These are phyloP conservation scores for Nemopilema nomurai DNA, from an alignment of 30 jellyfish, hydroid and myxozoan species.

Conservation along the genomic window DNA sequence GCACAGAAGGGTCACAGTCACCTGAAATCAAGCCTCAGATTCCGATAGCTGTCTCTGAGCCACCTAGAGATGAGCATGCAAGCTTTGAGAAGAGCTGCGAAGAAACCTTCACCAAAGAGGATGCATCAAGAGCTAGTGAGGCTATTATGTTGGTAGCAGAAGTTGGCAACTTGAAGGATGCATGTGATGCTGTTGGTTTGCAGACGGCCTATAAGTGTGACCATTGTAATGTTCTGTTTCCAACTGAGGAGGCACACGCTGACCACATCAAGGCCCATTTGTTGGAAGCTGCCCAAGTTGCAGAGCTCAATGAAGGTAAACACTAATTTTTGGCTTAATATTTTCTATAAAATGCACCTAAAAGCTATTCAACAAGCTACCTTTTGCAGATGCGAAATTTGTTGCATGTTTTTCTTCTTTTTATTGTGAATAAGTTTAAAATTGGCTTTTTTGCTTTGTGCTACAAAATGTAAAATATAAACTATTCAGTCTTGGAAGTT, in stretches of 20 bases:
- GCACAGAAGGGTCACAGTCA: conserved; percentile 24
- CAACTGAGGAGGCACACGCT: conserved; percentile 39
- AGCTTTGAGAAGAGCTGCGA: neutral
- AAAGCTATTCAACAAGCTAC: too few relatives aligned
- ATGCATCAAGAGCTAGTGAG: conserved; percentile 29
- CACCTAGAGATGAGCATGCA: conserved; percentile 14
- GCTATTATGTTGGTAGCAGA: conserved; percentile 22
- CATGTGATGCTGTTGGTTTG: neutral
- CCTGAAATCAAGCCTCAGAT: conserved; percentile 43
- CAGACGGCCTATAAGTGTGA: conserved; percentile 12
- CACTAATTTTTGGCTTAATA: neutral
- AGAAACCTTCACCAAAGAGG: conserved; percentile 40
- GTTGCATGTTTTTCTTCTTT: too few relatives aligned
- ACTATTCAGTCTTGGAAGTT: too few relatives aligned
- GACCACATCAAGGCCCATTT: conserved; percentile 46
- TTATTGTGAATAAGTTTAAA: too few relatives aligned
- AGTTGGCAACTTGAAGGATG: neutral
- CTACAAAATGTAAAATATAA: too few relatives aligned
- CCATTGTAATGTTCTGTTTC: conserved; percentile 16
- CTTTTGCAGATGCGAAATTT: too few relatives aligned
- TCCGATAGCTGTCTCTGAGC: conserved; percentile 15
- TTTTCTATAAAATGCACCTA: neutral
- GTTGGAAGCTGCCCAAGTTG: conserved; percentile 31
- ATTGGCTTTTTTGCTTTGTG: too few relatives aligned
- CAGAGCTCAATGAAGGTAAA: conserved; percentile 18